A percentile compares a stretch with the other conserved stretches of the same genome.
Evolutionary conservation across 2,113 vertebrate species (phyloP).

Genomic region (Bothrops jararaca): DNA sequence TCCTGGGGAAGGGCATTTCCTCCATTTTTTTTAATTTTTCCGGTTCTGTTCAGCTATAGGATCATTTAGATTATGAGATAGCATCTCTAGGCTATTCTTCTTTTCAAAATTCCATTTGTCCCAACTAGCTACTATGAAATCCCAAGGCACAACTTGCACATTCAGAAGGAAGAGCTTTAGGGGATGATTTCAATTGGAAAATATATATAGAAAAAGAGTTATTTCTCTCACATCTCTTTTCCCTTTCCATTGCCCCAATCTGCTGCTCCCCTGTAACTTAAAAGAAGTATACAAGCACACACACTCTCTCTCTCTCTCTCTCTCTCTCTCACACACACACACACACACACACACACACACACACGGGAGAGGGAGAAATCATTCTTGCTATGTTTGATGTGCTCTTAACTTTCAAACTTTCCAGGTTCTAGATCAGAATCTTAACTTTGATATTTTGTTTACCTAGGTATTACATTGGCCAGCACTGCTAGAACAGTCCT

Average conservation of each 20-base stretch:
- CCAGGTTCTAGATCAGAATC: background rate
- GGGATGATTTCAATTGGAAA: background rate
- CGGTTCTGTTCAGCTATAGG: background rate
- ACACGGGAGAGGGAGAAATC: background rate
- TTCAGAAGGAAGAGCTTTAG: background rate
- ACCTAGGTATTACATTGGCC: background rate
- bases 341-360: background rate
- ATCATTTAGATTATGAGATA: background rate
- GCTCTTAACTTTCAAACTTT: background rate
- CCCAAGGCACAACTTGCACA: background rate
- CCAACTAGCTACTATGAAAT: background rate
- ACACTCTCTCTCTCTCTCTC: too few relatives aligned
- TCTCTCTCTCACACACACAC: too few relatives aligned
- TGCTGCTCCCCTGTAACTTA: background rate
- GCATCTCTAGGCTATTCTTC: background rate
- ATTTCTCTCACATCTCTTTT: background rate
- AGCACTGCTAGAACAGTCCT: background rate
- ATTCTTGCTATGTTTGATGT: background rate
- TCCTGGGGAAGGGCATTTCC: background rate
- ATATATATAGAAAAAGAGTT: background rate
- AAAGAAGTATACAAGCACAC: background rate
- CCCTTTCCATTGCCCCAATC: background rate
- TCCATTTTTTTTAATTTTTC: background rate
- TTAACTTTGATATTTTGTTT: background rate
- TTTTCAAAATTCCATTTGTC: background rate